Evolutionary conservation across 2,888 invertebrate genomes (phyloP), one percentile per base, ranked within the genome.

Genomic region (Eristalis pertinax): DNA sequence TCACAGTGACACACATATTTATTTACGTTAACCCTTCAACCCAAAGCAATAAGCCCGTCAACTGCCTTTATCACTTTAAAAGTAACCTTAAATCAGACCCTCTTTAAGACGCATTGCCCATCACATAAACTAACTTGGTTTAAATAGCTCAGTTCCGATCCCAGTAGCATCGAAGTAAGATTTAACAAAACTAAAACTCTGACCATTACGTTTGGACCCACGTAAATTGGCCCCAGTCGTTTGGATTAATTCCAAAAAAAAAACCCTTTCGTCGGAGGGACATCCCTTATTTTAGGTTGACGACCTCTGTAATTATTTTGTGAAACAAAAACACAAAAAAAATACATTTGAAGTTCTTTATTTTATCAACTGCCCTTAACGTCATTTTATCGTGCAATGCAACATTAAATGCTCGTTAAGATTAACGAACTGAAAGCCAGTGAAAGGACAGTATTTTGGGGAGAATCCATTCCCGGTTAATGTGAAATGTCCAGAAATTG

Each of bases 351-450:
- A 69, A 68, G 24, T 32, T 13, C 63, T 22, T 22, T 50, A 50
- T 70, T 77, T 69, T 76, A 76, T 63, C 32, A 69, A 69, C 62
- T 63, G 56, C 64, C 38, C 43, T 35, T 19, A 35, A 72, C 15
- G 63, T 24, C 19, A 19, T 58, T 72, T 72, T 38, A 65, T 58
- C 65, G 38, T 32, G 62, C 29, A 62, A 62, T 43, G 13, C 63
- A 22, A n/a, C 26, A 64, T 32, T 15, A 72, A 78, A 58, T 72
- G 19, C 64, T 78, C 72, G 41, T 79, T 79, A 65, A 60, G 65
- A 72, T 72, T 72, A 79, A 78, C 56, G 70, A 78, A 78, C 29
- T 64, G 70, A 70, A 64, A 38, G 56, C 32, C 58, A n/a, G 26
- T 63, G 15, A 29, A 50, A 32, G 15, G 29, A 62, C 22, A 5